Base-by-base conservation (phyloP, 2,888 invertebrate genomes). In the Ptychoptera albimana region DNA sequence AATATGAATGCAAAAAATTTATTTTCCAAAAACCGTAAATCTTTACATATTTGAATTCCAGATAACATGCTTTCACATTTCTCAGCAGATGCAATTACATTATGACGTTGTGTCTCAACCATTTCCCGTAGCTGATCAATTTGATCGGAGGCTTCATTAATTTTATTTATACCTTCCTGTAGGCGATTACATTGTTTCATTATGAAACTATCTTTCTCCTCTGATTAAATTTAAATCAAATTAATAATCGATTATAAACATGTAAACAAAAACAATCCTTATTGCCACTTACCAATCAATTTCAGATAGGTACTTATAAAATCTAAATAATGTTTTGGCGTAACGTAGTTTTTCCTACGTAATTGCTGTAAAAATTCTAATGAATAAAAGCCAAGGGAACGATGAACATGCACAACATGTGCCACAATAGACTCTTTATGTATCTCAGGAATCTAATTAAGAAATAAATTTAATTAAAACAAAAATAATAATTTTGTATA, bases 311-410 rank as follows among this genome's bases (percentile, higher is more conserved):
- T 81, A 44, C 76, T 75, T 46, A 93, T 81, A 56, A 75, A 91
- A 63, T 92, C 91, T 57, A 93, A 70, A 60, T 87, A 93, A 57
- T 92, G 89, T 54, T 88, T 91, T 1, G 92, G 92, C 1, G 92
- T 92, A 2, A 92, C 87, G 60, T 80, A 91, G 65, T 89, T 91
- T 59, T 74, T 79, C 10, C 91, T 69, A 12, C 89, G 71, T 42
- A 89, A 63, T 48, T 83, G 81, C 46, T 74, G 62, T 16, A 75
- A 64, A 58, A 87, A 93, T 50, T 83, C 81, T 1, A 58, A 57
- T 0, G 84, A 82, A 61, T 84, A 89, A 1, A 69, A 61, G 35
- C 74, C 75, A 8, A 89, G 77, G 0, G 79, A 75, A 54, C 75
- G 72, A 60, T 93, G 93, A 0, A 88, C 88, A 59, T 86, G 77